A percentile compares a stretch with the other conserved stretches of the same genome.
Conservation (phyloP, 2,113 vertebrate genomes). For the Malurus elegans region DNA sequence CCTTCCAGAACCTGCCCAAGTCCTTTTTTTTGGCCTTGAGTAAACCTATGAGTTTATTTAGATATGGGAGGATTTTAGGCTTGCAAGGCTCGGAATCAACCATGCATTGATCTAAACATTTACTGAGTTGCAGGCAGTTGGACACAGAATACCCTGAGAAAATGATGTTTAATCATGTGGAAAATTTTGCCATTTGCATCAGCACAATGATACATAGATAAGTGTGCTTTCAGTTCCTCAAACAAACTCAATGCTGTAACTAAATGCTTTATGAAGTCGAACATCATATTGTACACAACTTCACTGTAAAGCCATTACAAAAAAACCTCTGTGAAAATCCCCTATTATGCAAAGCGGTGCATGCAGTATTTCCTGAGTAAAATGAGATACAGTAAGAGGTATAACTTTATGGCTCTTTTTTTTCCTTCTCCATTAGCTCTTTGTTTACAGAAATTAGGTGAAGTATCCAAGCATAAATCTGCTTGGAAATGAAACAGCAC, state of each 20-base stretch:
- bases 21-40: background rate
- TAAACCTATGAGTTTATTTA: slow-evolving; percentile 32
- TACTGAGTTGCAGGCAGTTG: slow-evolving; percentile 54
- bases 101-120: slow-evolving; percentile 42
- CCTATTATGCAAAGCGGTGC: slow-evolving; percentile 62
- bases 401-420: background rate
- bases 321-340: slow-evolving; percentile 64
- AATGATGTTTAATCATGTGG: slow-evolving; percentile 71
- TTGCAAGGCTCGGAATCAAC: slow-evolving; percentile 15
- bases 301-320: slow-evolving; percentile 53
- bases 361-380: slow-evolving; percentile 64
- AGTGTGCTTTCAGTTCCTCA: slow-evolving; percentile 79
- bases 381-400: slow-evolving; percentile 41
- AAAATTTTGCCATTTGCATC: slow-evolving; percentile 79
- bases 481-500: slow-evolving; percentile 30
- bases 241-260: slow-evolving; percentile 67
- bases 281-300: slow-evolving; percentile 64
- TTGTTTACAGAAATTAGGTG: slow-evolving; percentile 51
- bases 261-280: slow-evolving; percentile 71
- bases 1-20: slow-evolving; percentile 14
- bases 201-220: slow-evolving; percentile 73
- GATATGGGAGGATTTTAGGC: slow-evolving; percentile 14
- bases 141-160: slow-evolving; percentile 71
- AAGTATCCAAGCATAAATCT: slow-evolving; percentile 34
- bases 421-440: slow-evolving; percentile 7